Evolutionary conservation across 2,888 invertebrate genomes (phyloP).

Genomic region (Athalia cordata): DNA sequence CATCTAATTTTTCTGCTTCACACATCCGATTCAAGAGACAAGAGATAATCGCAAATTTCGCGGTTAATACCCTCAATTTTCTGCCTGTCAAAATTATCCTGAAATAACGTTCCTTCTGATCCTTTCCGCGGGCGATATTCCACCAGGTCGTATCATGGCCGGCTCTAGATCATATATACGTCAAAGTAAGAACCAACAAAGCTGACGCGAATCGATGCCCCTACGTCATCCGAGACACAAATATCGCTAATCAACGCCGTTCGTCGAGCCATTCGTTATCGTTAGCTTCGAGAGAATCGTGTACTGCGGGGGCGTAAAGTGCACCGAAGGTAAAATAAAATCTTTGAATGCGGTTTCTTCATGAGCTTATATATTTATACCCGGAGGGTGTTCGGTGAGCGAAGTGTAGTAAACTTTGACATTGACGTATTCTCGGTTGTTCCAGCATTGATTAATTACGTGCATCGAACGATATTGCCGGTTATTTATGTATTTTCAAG

Average conservation of each 20-base stretch:
- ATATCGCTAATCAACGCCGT: constrained; percentile 43
- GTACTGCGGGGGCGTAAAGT: constrained; percentile 37
- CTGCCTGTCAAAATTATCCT: not conserved
- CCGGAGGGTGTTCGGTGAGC: not conserved
- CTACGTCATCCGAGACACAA: constrained; percentile 35
- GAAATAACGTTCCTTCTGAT: not conserved
- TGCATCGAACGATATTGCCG: not conserved
- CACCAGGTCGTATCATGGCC: not conserved
- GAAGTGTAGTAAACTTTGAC: constrained; percentile 15
- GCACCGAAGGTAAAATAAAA: constrained; percentile 1
- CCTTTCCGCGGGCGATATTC: not conserved
- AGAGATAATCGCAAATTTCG: not conserved
- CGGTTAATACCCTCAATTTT: constrained; percentile 1
- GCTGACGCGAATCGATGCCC: constrained; percentile 40
- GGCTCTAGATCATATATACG: not conserved
- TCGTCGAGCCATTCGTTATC: constrained; percentile 41
- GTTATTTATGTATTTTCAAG: not conserved
- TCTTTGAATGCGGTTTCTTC: constrained; percentile 16
- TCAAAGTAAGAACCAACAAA: constrained; percentile 42
- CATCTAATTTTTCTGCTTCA: not conserved
- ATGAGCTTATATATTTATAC: not conserved
- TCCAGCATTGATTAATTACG: not conserved
- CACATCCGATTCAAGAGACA: not conserved
- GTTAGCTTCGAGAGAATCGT: constrained; percentile 37
- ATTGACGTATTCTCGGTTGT: constrained; percentile 5